phyloP scores from a whole-genome alignment of 2,113 vertebrate species.

The Eubucco bourcierii region DNA sequence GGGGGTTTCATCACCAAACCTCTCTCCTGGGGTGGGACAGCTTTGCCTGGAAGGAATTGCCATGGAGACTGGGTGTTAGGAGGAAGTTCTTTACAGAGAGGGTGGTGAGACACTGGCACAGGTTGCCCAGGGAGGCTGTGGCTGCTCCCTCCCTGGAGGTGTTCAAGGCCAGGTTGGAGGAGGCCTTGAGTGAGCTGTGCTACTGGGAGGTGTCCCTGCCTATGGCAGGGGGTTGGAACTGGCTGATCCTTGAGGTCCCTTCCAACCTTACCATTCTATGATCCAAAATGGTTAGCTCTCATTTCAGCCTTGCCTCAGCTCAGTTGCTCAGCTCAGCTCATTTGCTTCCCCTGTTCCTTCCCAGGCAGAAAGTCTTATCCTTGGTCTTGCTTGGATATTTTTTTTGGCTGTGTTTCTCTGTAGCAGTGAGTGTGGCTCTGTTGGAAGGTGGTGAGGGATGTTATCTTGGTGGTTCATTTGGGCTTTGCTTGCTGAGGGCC shows the following conservation, averaged over 20 bases:
- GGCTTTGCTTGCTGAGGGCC: not conserved
- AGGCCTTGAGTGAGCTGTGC: too few species aligned
- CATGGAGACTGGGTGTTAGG: not conserved
- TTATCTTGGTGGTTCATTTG: not conserved
- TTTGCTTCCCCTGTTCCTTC: not conserved
- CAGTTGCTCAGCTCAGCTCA: accelerated
- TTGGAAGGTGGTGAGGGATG: not conserved
- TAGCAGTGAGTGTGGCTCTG: not conserved
- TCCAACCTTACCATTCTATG: too few species aligned
- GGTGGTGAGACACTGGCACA: too few species aligned
- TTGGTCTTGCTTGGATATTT: not conserved
- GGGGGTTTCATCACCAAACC: not conserved
- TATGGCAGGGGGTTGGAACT: too few species aligned
- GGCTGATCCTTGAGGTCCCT: too few species aligned
- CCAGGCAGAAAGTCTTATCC: accelerated
- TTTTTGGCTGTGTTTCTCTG: not conserved
- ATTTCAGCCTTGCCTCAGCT: not conserved
- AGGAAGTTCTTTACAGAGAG: too few species aligned
- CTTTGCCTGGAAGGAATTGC: not conserved
- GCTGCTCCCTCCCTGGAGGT: too few species aligned
- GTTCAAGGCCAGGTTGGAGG: too few species aligned
- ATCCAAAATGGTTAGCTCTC: not conserved
- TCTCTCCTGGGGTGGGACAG: not conserved
- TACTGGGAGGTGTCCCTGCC: too few species aligned
- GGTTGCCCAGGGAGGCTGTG: too few species aligned